phyloP scores from a whole-genome alignment of 2,113 vertebrate genomes.

The Rhea pennata region DNA sequence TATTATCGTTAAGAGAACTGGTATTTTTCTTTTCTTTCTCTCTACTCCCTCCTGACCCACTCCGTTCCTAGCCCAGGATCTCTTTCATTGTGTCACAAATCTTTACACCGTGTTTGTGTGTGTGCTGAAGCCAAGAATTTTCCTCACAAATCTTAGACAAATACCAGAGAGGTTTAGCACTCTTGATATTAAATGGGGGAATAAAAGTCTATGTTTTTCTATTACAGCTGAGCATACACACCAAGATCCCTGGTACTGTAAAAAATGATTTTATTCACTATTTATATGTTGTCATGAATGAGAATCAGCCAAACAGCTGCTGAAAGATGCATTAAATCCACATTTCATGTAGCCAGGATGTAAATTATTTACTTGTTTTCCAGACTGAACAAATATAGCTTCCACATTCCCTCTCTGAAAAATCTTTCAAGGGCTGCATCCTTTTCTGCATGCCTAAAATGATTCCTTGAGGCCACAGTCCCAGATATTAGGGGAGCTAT shows the following conservation, averaged over 20 bases:
- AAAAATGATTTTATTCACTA: background rate
- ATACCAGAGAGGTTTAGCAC: background rate
- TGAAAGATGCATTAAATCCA: constrained; percentile 30
- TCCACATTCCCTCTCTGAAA: background rate
- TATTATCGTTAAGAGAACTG: background rate
- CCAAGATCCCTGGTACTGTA: background rate
- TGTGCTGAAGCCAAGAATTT: background rate
- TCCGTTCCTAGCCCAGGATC: background rate
- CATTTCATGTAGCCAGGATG: background rate
- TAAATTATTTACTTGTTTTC: constrained; percentile 41
- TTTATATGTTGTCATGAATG: background rate
- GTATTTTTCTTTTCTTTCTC: background rate
- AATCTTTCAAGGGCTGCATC: background rate
- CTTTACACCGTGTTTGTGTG: background rate
- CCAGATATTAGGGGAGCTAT: background rate
- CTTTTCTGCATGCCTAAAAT: background rate
- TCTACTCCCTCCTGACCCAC: background rate
- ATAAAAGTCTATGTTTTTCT: background rate
- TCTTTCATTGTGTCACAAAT: background rate
- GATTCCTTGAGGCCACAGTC: background rate
- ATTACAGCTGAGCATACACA: background rate
- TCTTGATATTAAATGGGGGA: background rate
- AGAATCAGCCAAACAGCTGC: constrained; percentile 33
- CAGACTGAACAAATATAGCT: background rate
- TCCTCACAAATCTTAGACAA: background rate